Base-by-base conservation (phyloP, 2,797 vertebrate genomes). In the Numenius phaeopus region DNA sequence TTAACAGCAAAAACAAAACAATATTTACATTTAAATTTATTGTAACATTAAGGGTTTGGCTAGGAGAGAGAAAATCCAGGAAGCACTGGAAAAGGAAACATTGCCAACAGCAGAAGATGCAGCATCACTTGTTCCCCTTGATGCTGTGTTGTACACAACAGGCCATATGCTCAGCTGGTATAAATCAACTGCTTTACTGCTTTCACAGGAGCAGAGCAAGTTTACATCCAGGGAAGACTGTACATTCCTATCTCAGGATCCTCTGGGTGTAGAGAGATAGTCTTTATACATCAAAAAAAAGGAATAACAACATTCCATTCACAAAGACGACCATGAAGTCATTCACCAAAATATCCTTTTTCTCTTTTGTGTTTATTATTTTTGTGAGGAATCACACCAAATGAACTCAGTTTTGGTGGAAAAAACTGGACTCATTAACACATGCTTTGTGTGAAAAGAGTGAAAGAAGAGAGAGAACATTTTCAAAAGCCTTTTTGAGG, bases 1-100 rank as follows among this genome's bases (percentile, higher is more conserved):
- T 90, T 95, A 95, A 90, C 82, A 55, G 65, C 39, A 92, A 83
- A 94, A 97, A 40, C 78, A 95, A 95, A 91, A 81, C 55, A 71
- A 90, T 91, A 94, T 97, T 97, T 97, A 96, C 69, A 79, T 97
- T 96, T 88, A 87, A 92, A 96, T 97, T 94, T 94, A 79, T 73
- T 82, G 65, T 79, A 91, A 83, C 65, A 72, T 90, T 82, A 92
- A 80, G 58, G 30, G 50, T 86, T 94, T 94, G 89, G 69, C 54
- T 71, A 66, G 47, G n/a, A 92, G 54, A 96, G 69, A 81, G 55
- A 85, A 91, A 95, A 81, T 34, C 54, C 89, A 94, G 87, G 79
- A 94, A 81, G 65, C 8, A 5, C 61, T 69, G 65, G 49, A 81
- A 91, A 91, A 76, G 52, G 64, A 91, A 95, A 52, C 27, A 32